Conservation (phyloP, 1,140 invertebrate genomes). For the Planococcus citri region DNA sequence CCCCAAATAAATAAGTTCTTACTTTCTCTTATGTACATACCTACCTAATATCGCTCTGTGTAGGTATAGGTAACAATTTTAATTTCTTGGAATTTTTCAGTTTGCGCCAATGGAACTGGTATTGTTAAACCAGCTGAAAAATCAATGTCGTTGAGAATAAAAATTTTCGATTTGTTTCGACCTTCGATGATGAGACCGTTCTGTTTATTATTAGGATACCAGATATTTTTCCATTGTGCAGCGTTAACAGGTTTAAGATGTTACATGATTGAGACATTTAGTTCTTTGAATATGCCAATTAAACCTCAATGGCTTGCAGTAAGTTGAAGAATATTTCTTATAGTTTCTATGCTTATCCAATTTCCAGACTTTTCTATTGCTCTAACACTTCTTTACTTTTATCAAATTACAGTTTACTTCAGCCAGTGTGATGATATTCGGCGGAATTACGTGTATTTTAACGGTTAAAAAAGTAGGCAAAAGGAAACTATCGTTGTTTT, state of each 20-base stretch:
- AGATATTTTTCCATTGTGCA: constrained; percentile 39
- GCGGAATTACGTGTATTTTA: constrained; percentile 23
- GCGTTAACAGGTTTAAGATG: constrained; percentile 43
- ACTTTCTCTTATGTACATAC: no score
- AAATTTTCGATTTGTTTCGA: constrained; percentile 33
- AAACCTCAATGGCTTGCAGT: background rate
- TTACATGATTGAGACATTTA: constrained; percentile 43
- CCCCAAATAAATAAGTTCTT: no score
- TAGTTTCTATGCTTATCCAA: background rate
- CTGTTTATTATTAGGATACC: constrained; percentile 36
- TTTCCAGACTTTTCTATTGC: no score
- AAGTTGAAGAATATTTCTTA: no score
- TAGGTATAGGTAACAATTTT: no score
- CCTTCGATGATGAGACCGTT: constrained; percentile 40
- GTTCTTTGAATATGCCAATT: constrained; percentile 24
- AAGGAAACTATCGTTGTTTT: constrained; percentile 32
- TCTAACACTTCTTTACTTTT: background rate
- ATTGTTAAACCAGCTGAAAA: background rate
- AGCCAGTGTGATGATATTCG: background rate
- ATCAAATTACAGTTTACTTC: background rate
- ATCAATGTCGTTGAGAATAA: background rate
- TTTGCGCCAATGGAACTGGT: background rate
- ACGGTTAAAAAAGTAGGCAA: constrained; percentile 32
- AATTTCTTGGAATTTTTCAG: background rate
- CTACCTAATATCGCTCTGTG: no score